Base-by-base conservation (phyloP, 2,113 vertebrate species). In the Chiloscyllium plagiosum region DNA sequence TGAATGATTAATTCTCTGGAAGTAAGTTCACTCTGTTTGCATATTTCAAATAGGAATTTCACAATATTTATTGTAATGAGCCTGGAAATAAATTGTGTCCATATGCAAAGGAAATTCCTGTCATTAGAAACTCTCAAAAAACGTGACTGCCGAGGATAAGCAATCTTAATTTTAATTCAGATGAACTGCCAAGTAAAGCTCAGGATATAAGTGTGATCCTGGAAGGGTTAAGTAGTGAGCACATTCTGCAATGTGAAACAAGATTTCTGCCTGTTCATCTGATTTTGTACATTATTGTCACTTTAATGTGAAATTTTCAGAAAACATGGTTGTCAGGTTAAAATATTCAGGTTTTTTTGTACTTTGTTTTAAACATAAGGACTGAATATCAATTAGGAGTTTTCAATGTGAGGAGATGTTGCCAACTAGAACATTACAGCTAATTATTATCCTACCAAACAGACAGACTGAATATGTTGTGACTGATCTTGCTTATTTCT, bases 401-500 rank as follows among this genome's bases (percentile, higher is more conserved):
- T 70, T 72, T 95, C 47, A 52, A 26, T 95, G 33, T 29, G 68
- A 70, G 65, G 66, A 72, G 94, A 47, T 95, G 69, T 70, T 95
- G 69, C 69, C 94, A 95, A 93, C 61, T 52, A 52, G 68, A 72
- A 72, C 69, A 52, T 95, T 50, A 33, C 94, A 72, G 47, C 47
- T 95, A 95, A 95, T 95, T 95, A 70, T 95, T 95, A 95, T 52
- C 94, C 68, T 52, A 7, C 94, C 72, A 95, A 70, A 95, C 24
- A 70, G 92, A 70, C 66, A 42, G 92, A 47, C 65, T 94, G 68
- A 72, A 29, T 94, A 29, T 95, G 68, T 95, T 95, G 69, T 95
- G 94, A 76, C 94, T 52, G 69, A 70, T 72, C 66, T 72, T 72
- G 42, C 94, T 95, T 69, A 52, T 42, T 93, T 93, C n/a, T 19